Conservation (phyloP, 2,888 invertebrate species). For the Sinotaia quadrata region DNA sequence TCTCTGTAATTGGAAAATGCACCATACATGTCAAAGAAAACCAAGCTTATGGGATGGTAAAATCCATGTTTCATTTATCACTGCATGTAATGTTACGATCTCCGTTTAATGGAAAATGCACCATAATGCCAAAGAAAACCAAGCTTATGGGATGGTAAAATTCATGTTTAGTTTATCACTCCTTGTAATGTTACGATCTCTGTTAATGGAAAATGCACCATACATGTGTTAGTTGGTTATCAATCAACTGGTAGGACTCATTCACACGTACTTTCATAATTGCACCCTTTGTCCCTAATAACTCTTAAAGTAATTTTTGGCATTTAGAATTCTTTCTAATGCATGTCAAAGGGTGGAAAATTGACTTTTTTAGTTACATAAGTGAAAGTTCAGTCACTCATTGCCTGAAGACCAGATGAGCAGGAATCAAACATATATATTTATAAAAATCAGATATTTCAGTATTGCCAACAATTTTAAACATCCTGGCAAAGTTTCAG, state of each 20-base stretch:
- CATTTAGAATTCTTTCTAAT: too few relatives aligned
- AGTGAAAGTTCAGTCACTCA: too few relatives aligned
- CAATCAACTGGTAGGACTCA: too few relatives aligned
- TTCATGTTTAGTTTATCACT: neutral
- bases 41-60: constrained; percentile 92
- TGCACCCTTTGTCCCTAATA: too few relatives aligned
- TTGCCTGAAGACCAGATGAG: too few relatives aligned
- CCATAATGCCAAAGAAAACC: constrained; percentile 95
- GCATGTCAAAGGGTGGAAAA: too few relatives aligned
- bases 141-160: constrained; percentile 91
- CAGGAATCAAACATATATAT: too few relatives aligned
- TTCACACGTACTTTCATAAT: neutral
- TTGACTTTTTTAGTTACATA: too few relatives aligned
- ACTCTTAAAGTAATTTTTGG: too few relatives aligned
- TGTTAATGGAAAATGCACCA: constrained; percentile 59
- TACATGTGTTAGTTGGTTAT: constrained; percentile 78
- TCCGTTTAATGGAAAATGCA: neutral
- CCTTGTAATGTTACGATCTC: neutral
- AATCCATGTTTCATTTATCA: constrained; percentile 24
- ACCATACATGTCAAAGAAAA: constrained; percentile 93
- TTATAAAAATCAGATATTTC: too few relatives aligned
- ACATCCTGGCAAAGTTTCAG: too few relatives aligned
- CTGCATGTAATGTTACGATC: neutral
- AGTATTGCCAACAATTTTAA: too few relatives aligned
- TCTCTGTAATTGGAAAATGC: neutral